These are phyloP conservation scores for Nesogale talazaci DNA, from an alignment of 2,113 vertebrate species.

Conservation along the genomic window DNA sequence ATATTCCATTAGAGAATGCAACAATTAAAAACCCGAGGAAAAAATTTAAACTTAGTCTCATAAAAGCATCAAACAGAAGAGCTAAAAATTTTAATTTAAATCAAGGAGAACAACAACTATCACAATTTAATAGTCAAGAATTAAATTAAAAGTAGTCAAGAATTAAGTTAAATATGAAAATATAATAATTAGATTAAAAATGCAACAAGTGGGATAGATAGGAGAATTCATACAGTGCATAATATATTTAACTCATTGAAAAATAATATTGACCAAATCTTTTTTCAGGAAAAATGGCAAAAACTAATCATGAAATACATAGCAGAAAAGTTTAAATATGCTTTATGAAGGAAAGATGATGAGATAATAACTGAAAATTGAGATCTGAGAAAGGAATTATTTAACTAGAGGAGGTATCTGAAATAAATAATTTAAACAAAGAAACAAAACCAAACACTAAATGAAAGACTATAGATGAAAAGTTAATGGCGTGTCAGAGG, in stretches of 20 bases:
- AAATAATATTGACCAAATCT: background rate
- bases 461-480: too few species aligned
- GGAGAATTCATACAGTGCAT: background rate
- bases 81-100: background rate
- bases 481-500: too few species aligned
- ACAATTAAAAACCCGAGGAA: background rate
- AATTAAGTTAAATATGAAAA: conserved; percentile 19
- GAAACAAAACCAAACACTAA: too few species aligned
- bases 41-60: conserved; percentile 39
- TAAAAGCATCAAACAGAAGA: background rate
- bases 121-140: background rate
- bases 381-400: too few species aligned
- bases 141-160: background rate
- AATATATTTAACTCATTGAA: background rate
- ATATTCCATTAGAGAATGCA: background rate
- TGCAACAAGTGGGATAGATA: background rate
- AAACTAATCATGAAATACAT: background rate
- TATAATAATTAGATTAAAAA: too few species aligned
- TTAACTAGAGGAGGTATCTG: too few species aligned
- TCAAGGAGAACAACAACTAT: background rate
- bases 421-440: too few species aligned
- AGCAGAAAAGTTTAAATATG: background rate
- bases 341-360: background rate
- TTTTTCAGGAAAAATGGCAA: background rate
- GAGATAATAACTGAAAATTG: background rate